Evolutionary conservation across 2,888 invertebrate species (phyloP).

Genomic region (Napeogenes sylphis): DNA sequence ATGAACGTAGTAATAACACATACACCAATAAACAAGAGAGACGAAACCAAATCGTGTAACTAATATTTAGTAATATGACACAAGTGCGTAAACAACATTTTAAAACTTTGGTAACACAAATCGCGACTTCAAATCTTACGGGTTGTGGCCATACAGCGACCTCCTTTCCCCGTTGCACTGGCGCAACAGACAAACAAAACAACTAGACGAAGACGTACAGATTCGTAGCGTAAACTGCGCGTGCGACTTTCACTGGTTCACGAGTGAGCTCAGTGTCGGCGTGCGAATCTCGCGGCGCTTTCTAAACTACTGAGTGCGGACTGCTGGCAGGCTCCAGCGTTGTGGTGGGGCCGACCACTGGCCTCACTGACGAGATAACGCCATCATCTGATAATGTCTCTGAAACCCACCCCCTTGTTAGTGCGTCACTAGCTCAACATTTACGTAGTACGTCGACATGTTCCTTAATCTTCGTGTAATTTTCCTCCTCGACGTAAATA

Average conservation of each 20-base stretch:
- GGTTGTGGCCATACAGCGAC: slow-evolving; percentile 63
- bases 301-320: slow-evolving; percentile 53
- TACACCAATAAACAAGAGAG: neutral
- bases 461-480: slow-evolving; percentile 9
- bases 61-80: slow-evolving; percentile 50
- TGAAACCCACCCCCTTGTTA: slow-evolving; percentile 55
- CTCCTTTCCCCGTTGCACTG: slow-evolving; percentile 75
- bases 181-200: slow-evolving; percentile 73
- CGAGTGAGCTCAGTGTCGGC: slow-evolving; percentile 54
- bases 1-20: too few species aligned
- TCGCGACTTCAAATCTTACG: slow-evolving; percentile 50
- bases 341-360: slow-evolving; percentile 38
- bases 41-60: neutral
- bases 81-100: slow-evolving; percentile 50
- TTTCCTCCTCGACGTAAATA: slow-evolving; percentile 5
- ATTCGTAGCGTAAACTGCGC: slow-evolving; percentile 68
- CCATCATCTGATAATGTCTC: slow-evolving; percentile 53
- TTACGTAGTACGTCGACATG: slow-evolving; percentile 11
- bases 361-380: slow-evolving; percentile 35
- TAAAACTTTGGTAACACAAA: slow-evolving; percentile 49
- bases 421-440: slow-evolving; percentile 19
- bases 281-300: slow-evolving; percentile 65
- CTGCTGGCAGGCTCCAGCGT: slow-evolving; percentile 32
- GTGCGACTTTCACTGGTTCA: slow-evolving; percentile 63
- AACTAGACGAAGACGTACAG: slow-evolving; percentile 74